Base-by-base conservation (phyloP, 2,888 invertebrate genomes). In the Lydus trimaculatus region DNA sequence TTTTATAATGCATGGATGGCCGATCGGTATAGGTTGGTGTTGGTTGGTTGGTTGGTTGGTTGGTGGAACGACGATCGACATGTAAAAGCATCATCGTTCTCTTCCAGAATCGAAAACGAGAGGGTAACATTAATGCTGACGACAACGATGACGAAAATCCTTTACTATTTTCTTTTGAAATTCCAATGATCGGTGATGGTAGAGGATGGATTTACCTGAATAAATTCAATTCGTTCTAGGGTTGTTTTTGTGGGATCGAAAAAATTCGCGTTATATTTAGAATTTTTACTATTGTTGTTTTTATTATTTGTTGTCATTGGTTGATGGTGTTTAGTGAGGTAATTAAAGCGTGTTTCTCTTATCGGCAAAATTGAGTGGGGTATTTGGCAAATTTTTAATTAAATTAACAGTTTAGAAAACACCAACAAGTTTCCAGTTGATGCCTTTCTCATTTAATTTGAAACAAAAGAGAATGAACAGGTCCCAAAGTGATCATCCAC, bases 1-100 rank as follows among this genome's bases (percentile, higher is more conserved):
- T 59, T 63, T 69, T 65, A 59, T 25, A 56, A 52, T 52, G 11
- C 25, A 56, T 25, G 56, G 56, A 56, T 2, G 56, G 25, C 2
- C 43, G n/a, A 17, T 36, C 36, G 36, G 7, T 28, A 28, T n/a
- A n/a, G n/a, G n/a, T n/a, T n/a, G n/a, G n/a, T n/a, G n/a, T n/a
- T n/a, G n/a, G n/a, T n/a, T 39, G 39, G 39, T 39, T 5, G 39
- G 39, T 15, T 15, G 43, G 43, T 43, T 8, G 43, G 17, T n/a
- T 43, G n/a, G 43, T 43, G 1, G 43, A 52, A 52, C 20, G 23
- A 25, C 56, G 25, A 56, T 56, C 56, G 56, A 56, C 48, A 8
- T 48, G 23, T 43, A 43, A 48, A 48, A 25, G 56, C 25, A 25
- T 56, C 56, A 56, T 56, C 56, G 56, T 56, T 56, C 15, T 4